Base-by-base conservation (phyloP, 2,113 vertebrate genomes). In the Sorex araneus region DNA sequence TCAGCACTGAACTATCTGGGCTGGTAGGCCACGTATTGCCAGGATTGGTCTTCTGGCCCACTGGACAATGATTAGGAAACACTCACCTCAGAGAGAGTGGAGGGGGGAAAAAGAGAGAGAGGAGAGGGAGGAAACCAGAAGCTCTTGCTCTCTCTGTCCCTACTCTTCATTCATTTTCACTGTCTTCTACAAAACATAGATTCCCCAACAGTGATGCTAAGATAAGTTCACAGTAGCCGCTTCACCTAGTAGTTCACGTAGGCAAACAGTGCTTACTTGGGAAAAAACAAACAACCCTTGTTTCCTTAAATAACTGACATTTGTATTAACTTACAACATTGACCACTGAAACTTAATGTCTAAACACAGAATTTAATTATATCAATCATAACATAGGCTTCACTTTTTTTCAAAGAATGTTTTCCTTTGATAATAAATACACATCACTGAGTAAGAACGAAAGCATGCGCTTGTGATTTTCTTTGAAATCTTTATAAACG, bases 261-360 rank as follows among this genome's bases (percentile, higher is more conserved):
- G n/a, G 67, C 45, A 93, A 74, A 78, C 32, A 69, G 76, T 21
- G 15, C 70, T 83, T 89, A 27, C 28, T 47, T 66, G 40, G 8
- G 2, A 34, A 73, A 83, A 18, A 5, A 64, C 60, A 54, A 54
- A 54, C 54, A 11, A 10, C 0, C 50, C n/a, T 32, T 43, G 69
- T 63, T 86, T 90, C 66, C 83, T 90, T 75, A 93, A 85, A 90
- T 63, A 92, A 87, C 50, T 66, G 75, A 11, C 67, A 40, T 84
- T 90, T 92, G 73, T 73, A 94, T 88, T 90, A 96, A 89, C n/a
- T 86, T 87, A 81, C n/a, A 91, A 21, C 60, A 80, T 18, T 77
- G 43, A 43, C 21, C 25, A 69, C 30, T 34, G 28, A 81, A 78
- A 90, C 66, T 94, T 80, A 83, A 54, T 67, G 45, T 32, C 12